Base-by-base conservation (phyloP, 30 jellyfish, hydroid and myxozoan genomes). In the Morbakka virulenta region DNA sequence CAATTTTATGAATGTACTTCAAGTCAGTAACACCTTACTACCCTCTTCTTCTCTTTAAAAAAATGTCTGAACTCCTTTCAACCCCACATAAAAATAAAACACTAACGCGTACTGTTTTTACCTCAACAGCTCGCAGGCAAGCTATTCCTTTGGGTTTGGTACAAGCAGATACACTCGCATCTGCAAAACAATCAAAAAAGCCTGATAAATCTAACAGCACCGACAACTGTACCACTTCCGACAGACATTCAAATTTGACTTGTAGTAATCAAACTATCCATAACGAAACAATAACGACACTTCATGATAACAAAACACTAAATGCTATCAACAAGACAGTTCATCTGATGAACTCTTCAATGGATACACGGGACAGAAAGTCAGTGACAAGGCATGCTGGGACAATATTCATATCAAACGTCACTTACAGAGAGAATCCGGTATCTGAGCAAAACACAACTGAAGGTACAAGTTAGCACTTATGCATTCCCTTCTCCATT, bases 121-220 rank as follows among this genome's bases (percentile, higher is more conserved):
- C n/a, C n/a, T 50, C 64, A 2, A 65, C 48, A 35, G 87, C 51
- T 52, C 52, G 49, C 28, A 86, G 96, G 2, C 99, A 93, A 83
- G 99, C 99, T 0, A 93, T 93, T 52, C 97, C 99, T 4, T 64
- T 93, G 52, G 99, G 96, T 2, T 34, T 93, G 0, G 97, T 87
- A 24, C 99, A 93, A 78, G 97, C 89, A 1, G 96, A 86, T 30
- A 80, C 86, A 22, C 67, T 86, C n/a, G 96, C 96, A 23, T 57
- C 69, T 25, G 96, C 96, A 14, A 86, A 86, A 69, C 91, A 86
- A 13, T 82, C 96, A 6, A 30, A 88, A 27, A 86, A 77, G 47
- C 13, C 86, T 14, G 87, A 71, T 65, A 86, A 86, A 49, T 35
- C 83, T 4, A 82, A 69, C 29, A 4, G 77, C 14, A 81, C 85